Evolutionary conservation across 2,888 invertebrate species (phyloP).

Genomic region (Synergus japonicus): DNA sequence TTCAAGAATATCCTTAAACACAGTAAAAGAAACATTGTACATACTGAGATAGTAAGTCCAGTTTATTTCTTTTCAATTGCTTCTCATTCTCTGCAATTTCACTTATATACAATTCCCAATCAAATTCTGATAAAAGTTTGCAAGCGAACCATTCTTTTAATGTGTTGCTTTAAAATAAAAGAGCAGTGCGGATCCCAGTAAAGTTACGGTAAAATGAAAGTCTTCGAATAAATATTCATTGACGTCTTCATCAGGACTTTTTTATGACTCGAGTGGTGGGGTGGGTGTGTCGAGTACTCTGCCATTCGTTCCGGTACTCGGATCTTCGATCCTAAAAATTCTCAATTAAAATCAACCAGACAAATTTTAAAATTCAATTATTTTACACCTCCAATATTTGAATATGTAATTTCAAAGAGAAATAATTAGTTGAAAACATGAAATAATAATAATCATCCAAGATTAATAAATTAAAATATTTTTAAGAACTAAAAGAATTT

Average conservation of each 20-base stretch:
- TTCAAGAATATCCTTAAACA: not conserved
- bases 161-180: slow-evolving; percentile 61
- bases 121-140: slow-evolving; percentile 59
- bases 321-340: slow-evolving; percentile 22
- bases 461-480: not conserved
- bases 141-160: slow-evolving; percentile 57
- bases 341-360: slow-evolving; percentile 42
- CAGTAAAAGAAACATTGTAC: not conserved
- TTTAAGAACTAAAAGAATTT: not conserved
- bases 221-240: slow-evolving; percentile 74
- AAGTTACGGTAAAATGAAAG: slow-evolving; percentile 58
- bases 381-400: not conserved
- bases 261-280: slow-evolving; percentile 65
- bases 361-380: slow-evolving; percentile 15
- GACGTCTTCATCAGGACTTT: slow-evolving; percentile 74
- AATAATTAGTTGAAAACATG: not conserved
- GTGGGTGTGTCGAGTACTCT: slow-evolving; percentile 38
- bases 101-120: slow-evolving; percentile 42
- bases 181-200: slow-evolving; percentile 54
- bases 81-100: not conserved
- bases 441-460: not conserved
- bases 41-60: not conserved
- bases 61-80: not conserved
- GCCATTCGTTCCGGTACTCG: slow-evolving; percentile 26
- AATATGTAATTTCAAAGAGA: not conserved